Evolutionary conservation across 2,888 invertebrate species (phyloP), one percentile per base, ranked within the genome.

Genomic region (Melanostoma scalare): DNA sequence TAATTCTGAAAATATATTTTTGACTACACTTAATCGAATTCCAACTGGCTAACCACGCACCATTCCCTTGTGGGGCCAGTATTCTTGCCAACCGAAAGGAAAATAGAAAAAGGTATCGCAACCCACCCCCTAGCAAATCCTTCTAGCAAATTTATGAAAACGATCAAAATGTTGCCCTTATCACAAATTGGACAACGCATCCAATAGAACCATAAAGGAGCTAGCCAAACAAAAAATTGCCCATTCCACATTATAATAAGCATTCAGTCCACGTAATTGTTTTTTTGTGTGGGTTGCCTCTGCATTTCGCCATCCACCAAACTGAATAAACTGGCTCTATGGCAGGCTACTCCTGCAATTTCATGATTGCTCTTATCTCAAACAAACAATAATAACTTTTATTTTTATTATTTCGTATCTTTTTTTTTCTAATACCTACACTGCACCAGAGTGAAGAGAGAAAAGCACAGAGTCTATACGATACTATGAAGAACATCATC

Each of bases 331-430:
- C 44, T 40, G 44, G 42, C 36, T n/a, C 44, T 0, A 63, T 10
- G 44, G 20, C 44, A 35, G 42, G 72, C 73, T 74, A 75, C 74
- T 79, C 60, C 42, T 79, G 84, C 84, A 79, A 84, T 84, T 79
- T 75, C 84, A 84, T 84, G 84, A 84, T 84, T 84, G 84, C 84
- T 75, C 84, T 84, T 84, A 84, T 84, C 84, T 84, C 79, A 75
- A 75, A 71, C 79, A 79, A 84, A 84, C 84, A 84, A 84, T 79
- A 81, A 81, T 81, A 81, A 71, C 65, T 65, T 71, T 67, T 50
- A 69, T 55, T 44, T 40, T 71, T 55, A 48, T 63, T 63, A 63
- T 50, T 50, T 63, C 46, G 50, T 33, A 36, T 38, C 52, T 42
- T 61, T 35, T 20, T 46, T 50, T 50, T 20, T 20, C 8, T 10